Percentiles rank a stretch among this genome's conserved stretches.
phyloP scores from a whole-genome alignment of 2,797 vertebrate genomes.

The Manis crassicaudata region DNA sequence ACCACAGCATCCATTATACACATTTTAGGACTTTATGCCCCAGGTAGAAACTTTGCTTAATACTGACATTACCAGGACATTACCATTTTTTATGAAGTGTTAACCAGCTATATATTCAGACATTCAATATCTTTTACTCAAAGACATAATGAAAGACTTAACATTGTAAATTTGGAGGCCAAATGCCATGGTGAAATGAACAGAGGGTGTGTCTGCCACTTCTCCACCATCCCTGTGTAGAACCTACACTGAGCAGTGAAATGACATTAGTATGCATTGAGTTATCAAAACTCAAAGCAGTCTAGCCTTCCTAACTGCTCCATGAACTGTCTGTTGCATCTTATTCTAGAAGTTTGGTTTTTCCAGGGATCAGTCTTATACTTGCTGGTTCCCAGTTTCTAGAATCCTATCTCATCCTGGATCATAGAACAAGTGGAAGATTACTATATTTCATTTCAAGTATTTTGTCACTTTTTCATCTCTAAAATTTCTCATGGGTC shows the following conservation, averaged over 20 bases:
- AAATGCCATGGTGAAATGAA: background rate
- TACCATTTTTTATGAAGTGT: background rate
- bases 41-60: background rate
- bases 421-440: background rate
- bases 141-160: background rate
- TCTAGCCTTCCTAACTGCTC: background rate
- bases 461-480: background rate
- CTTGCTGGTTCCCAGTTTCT: background rate
- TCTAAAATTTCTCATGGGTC: background rate
- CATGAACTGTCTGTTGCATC: background rate
- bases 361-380: background rate
- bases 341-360: background rate
- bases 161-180: background rate
- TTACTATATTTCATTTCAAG: background rate
- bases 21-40: background rate
- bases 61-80: background rate
- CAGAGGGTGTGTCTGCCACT: background rate
- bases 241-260: background rate
- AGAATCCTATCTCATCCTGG: background rate
- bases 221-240: background rate
- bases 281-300: background rate
- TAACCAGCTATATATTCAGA: conserved; percentile 1
- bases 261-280: background rate
- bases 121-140: background rate
- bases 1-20: background rate